Percentiles rank a stretch among this genome's conserved stretches.
Conservation (phyloP, 2,797 vertebrate species). For the Anguilla megastoma region DNA sequence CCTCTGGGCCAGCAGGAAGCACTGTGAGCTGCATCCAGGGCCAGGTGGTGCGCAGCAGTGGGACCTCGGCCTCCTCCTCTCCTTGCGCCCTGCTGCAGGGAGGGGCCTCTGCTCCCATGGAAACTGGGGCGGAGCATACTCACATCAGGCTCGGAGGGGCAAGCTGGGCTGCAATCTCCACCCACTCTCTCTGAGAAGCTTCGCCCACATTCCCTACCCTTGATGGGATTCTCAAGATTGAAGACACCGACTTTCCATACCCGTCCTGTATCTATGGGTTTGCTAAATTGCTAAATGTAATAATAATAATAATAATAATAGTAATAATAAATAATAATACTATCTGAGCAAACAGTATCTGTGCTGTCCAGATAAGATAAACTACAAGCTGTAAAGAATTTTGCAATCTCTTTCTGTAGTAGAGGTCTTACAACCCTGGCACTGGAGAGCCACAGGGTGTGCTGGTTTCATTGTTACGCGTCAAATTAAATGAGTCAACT, state of each 20-base stretch:
- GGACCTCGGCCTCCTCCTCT: slow-evolving; percentile 64
- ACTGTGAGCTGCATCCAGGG: slow-evolving; percentile 57
- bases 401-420: background rate
- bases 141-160: slow-evolving; percentile 73
- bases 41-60: slow-evolving; percentile 61
- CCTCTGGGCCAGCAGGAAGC: slow-evolving; percentile 62
- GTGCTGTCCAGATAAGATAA: slow-evolving; percentile 11
- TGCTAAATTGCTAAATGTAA: background rate
- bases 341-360: background rate
- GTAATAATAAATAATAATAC: background rate
- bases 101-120: slow-evolving; percentile 68
- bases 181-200: slow-evolving; percentile 76
- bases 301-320: background rate
- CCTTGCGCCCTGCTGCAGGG: slow-evolving; percentile 68
- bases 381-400: slow-evolving; percentile 10
- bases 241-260: background rate
- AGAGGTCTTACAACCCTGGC: background rate
- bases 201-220: background rate
- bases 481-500: too few relatives aligned
- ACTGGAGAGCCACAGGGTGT: background rate
- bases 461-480: background rate
- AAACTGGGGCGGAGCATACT: slow-evolving; percentile 69
- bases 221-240: background rate
- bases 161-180: slow-evolving; percentile 75
- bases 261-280: background rate